phyloP scores from a whole-genome alignment of 1,140 invertebrate genomes.

The Ceratosolen solmsi region DNA sequence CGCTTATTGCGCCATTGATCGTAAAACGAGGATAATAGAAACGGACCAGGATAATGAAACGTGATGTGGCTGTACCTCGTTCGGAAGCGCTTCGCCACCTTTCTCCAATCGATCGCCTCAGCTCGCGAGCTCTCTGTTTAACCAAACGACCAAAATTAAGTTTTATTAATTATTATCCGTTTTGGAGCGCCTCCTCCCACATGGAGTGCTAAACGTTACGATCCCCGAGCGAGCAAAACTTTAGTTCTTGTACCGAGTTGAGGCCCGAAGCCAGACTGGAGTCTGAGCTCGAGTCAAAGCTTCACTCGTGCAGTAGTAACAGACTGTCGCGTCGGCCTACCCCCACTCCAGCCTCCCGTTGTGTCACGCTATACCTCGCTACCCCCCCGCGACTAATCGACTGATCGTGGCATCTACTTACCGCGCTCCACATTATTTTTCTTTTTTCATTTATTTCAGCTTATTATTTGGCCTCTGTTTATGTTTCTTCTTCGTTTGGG shows the following conservation, averaged over 20 bases:
- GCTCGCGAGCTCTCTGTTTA: too few species aligned
- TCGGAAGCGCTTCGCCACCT: not conserved
- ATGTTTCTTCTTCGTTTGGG: too few species aligned
- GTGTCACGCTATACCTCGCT: not conserved
- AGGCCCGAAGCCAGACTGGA: conserved; percentile 48
- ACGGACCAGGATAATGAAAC: not conserved
- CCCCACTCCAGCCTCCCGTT: not conserved
- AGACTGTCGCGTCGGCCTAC: not conserved
- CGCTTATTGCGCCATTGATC: too few species aligned
- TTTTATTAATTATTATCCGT: too few species aligned
- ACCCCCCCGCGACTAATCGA: not conserved
- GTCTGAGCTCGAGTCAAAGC: conserved; percentile 5
- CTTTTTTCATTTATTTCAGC: too few species aligned
- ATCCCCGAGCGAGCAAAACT: not conserved
- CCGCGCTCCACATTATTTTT: not conserved
- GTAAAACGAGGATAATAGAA: too few species aligned
- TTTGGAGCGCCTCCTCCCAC: not conserved
- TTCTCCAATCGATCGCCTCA: not conserved
- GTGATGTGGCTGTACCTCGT: not conserved
- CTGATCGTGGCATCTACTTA: not conserved
- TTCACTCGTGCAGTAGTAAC: conserved; percentile 25
- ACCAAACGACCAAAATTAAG: too few species aligned
- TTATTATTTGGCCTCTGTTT: too few species aligned
- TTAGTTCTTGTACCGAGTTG: not conserved
- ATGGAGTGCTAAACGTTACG: not conserved